Base-by-base conservation (phyloP, 2,113 vertebrate genomes). In the Arenaria interpres region DNA sequence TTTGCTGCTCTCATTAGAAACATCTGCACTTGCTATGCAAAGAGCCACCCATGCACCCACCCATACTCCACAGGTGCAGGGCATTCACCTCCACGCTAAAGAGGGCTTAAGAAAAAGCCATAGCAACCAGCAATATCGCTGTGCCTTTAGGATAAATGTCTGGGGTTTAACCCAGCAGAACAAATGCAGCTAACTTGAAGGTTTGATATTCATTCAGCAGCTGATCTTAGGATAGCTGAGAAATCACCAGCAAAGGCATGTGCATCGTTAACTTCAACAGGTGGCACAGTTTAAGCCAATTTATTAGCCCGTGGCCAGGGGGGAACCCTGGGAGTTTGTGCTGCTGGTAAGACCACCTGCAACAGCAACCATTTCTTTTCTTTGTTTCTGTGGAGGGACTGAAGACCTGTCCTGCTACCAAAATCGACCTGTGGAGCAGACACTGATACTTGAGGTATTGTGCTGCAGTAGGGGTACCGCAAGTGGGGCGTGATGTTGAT, bases 391-490 rank as follows among this genome's bases (percentile, higher is more conserved):
- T 1, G 13, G 11, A 8, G 9, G 22, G 6, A 4, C 3, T 8
- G 32, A 7, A 46, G 28, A 7, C 1, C 5, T 39, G 1, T 9
- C 7, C 16, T 66, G 9, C 3, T 1, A 14, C 22, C 5, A 11
- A 7, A 10, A 4, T 1, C 0, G 0, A 10, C 6, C n/a, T 0
- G 0, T 7, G 64, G 35, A 12, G 37, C 5, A 33, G 69, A 2
- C 0, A 0, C 14, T 19, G 43, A 3, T 1, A 1, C 5, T 30
- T 1, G 1, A 88, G 66, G 80, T 90, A 80, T 3, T 1, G 41
- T 37, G 28, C 28, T 57, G 64, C 0, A 7, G 33, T 20, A 9
- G n/a, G 37, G 18, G 1, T 28, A 5, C 4, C 0, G 0, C 0
- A 2, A 33, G 19, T 9, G 7, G 32, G 15, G 6, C 7, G 12